Conservation (phyloP, 2,888 invertebrate species). For the Mesoligia furuncula region DNA sequence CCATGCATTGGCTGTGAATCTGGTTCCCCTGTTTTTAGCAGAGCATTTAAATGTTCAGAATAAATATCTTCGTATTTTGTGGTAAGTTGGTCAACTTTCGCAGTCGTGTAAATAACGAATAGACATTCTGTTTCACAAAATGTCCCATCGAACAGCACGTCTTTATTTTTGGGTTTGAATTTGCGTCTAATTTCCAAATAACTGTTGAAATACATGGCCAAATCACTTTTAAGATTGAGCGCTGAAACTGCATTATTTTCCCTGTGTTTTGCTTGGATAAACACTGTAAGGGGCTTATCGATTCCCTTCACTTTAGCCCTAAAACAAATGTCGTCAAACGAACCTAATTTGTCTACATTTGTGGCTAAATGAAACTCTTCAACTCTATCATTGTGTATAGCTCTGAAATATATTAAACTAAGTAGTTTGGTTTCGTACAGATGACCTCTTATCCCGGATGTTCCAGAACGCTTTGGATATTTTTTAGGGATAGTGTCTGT, state of each 20-base stretch:
- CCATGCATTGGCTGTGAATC: slow-evolving; percentile 24
- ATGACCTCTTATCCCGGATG: slow-evolving; percentile 50
- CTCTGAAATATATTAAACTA: slow-evolving; percentile 53
- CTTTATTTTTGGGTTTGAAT: slow-evolving; percentile 9
- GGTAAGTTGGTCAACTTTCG: slow-evolving; percentile 30
- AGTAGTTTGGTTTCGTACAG: slow-evolving; percentile 58
- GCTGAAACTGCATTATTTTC: slow-evolving; percentile 12
- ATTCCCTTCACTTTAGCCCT: slow-evolving; percentile 20
- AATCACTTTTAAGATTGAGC: slow-evolving; percentile 5
- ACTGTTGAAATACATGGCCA: slow-evolving; percentile 12
- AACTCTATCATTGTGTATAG: slow-evolving; percentile 29
- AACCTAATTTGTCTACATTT: slow-evolving; percentile 56
- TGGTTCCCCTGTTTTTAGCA: slow-evolving; percentile 49
- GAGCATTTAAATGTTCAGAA: slow-evolving; percentile 23
- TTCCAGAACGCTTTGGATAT: slow-evolving; percentile 31
- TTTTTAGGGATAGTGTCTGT: not conserved
- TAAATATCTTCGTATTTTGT: not conserved
- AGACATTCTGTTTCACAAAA: slow-evolving; percentile 34
- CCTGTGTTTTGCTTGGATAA: slow-evolving; percentile 31
- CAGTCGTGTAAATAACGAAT: slow-evolving; percentile 57
- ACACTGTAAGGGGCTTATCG: slow-evolving; percentile 14
- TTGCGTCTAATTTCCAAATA: slow-evolving; percentile 18
- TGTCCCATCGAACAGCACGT: slow-evolving; percentile 32
- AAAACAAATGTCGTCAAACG: slow-evolving; percentile 59
- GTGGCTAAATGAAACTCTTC: slow-evolving; percentile 54